Percentiles rank a stretch among this genome's conserved stretches.
These are phyloP conservation scores for Thryonomys swinderianus DNA, from an alignment of 2,113 vertebrate genomes.

Conservation along the genomic window DNA sequence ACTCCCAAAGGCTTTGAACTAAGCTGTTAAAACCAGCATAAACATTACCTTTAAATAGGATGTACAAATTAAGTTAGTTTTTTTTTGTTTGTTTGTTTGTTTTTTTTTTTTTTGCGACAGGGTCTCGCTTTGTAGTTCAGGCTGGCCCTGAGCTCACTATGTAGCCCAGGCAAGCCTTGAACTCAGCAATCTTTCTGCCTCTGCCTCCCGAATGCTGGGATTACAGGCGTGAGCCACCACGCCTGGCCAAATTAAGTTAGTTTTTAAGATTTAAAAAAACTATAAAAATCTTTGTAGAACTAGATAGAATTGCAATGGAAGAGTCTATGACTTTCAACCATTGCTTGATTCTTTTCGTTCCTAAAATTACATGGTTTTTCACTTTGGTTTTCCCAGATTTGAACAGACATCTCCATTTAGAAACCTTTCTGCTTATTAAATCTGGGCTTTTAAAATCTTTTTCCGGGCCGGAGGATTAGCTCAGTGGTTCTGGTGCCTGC, in stretches of 20 bases:
- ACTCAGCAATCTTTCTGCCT: too few species aligned
- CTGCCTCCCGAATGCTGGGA: too few species aligned
- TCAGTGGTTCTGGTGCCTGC: too few species aligned
- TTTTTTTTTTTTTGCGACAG: too few species aligned
- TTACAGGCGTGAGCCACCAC: too few species aligned
- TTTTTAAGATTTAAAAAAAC: constrained; percentile 38
- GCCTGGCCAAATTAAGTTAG: too few species aligned
- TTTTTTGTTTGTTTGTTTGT: too few species aligned
- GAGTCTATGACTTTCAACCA: not conserved
- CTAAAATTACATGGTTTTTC: constrained; percentile 13
- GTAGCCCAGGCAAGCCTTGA: too few species aligned
- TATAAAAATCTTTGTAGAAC: not conserved
- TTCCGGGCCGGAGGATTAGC: too few species aligned
- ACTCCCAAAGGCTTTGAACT: not conserved
- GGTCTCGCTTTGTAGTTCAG: too few species aligned
- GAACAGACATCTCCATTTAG: not conserved
- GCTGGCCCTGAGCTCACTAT: too few species aligned
- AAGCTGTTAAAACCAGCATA: not conserved
- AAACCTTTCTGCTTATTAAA: not conserved
- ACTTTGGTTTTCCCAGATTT: not conserved
- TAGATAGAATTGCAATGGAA: not conserved
- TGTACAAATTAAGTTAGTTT: too few species aligned
- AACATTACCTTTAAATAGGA: constrained; percentile 29
- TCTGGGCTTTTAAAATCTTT: not conserved
- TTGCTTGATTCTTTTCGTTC: not conserved